phyloP scores from a whole-genome alignment of 2,113 vertebrate species.

The Spermophilus dauricus region DNA sequence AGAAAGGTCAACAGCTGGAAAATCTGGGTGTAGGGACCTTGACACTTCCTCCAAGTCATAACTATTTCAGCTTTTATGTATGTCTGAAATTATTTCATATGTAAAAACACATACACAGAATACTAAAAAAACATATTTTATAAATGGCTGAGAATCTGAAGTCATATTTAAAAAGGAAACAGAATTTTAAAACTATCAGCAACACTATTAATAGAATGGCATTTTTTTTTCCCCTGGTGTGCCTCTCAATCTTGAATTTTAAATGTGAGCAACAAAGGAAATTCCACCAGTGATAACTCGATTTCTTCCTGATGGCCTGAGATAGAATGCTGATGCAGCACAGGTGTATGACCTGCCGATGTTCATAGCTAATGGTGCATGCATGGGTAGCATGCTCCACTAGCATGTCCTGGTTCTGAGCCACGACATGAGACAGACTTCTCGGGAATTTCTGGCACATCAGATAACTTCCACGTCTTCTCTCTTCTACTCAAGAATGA shows the following conservation, averaged over 20 bases:
- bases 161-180: not conserved
- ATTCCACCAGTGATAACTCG: not conserved
- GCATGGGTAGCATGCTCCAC: not conserved
- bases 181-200: not conserved
- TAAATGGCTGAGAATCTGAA: conserved; percentile 24
- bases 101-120: not conserved
- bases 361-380: not conserved
- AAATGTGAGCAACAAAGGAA: not conserved
- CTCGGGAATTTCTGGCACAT: not conserved
- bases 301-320: not conserved
- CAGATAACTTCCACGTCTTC: not conserved
- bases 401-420: not conserved
- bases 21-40: not conserved
- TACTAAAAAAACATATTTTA: not conserved
- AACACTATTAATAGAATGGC: not conserved
- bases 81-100: conserved; percentile 4
- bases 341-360: accelerated
- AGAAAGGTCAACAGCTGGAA: not conserved
- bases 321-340: not conserved
- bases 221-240: not conserved
- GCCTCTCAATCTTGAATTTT: not conserved
- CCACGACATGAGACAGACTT: accelerated
- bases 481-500: not conserved
- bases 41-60: too few species aligned
- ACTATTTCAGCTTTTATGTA: conserved; percentile 2